Evolutionary conservation across 37 sponge, comb jelly and placozoan genomes (phyloP), one percentile per base, ranked within the genome.

Genomic region (Lycopodina hypogea): DNA sequence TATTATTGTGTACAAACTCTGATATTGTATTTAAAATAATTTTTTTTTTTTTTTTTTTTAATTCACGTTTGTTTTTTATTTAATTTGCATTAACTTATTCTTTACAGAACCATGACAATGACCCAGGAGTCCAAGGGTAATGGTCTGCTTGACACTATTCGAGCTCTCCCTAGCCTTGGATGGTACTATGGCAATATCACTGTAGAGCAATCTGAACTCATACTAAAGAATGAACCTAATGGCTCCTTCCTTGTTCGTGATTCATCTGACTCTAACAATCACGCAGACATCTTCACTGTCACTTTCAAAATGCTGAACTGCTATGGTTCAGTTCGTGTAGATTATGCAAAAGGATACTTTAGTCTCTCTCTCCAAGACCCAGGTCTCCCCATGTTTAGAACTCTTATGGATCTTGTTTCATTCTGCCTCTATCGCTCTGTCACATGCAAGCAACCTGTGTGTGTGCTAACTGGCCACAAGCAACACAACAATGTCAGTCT

Each of bases 301-400:
- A 93, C 93, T 2, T 93, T 87, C 86, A 93, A 93, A 62, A 74
- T 80, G 22, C 61, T 63, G 29, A 65, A 76, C 35, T 42, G 72
- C 29, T 93, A 41, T 77, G 89, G 93, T 29, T 82, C 84, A 7
- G 77, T 88, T 62, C 76, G 89, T 8, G 69, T 93, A 11, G 89
- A 93, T 70, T 90, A 81, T 56, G 76, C 87, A 3, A 90, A 90
- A 48, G 91, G 91, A 11, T 86, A 74, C 53, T 90, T 90, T 65
- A 75, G 69, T 21, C 71, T 90, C 35, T 82, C 74, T 1, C 78
- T 90, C 14, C 66, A 52, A 17, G 86, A 90, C 63, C 74, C 86
- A 0, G 86, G 77, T 6, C 78, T 90, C 40, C 86, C 91, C 14
- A 62, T 90, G 36, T 90, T 82, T 37, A 35, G 38, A 23, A 82